Conservation (phyloP, 2,888 invertebrate species). For the Therioaphis trifolii region DNA sequence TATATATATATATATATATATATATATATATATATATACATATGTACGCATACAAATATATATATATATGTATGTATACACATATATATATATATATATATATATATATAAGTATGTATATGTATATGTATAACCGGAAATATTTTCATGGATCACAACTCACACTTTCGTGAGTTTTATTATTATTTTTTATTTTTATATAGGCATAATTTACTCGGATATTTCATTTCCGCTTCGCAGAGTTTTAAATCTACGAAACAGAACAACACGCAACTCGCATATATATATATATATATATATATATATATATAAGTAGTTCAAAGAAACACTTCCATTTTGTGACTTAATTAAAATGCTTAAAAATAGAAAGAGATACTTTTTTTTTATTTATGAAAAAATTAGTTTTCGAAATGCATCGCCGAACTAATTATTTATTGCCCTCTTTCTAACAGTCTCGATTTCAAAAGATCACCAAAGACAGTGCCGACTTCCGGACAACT, state of each 20-base stretch:
- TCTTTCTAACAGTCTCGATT: not conserved
- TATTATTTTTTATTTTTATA: constrained; percentile 24
- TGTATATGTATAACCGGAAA: constrained; percentile 41
- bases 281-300: not conserved
- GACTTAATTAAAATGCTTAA: constrained; percentile 22
- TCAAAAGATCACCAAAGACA: not conserved
- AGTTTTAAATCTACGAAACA: constrained; percentile 42
- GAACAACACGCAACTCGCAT: not conserved
- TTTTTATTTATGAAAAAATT: no score
- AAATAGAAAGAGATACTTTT: not conserved
- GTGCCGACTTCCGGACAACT: not conserved
- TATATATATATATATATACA: no score
- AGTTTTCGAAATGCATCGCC: not conserved
- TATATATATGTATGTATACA: no score
- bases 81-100: no score
- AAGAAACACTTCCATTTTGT: not conserved
- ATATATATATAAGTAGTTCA: not conserved
- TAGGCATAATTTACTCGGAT: constrained; percentile 37
- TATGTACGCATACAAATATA: no score
- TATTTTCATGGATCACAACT: constrained; percentile 47
- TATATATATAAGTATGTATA: no score
- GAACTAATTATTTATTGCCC: not conserved
- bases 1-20: no score
- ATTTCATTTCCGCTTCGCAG: constrained; percentile 51
- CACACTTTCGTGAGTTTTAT: constrained; percentile 40